A percentile compares a stretch with the other conserved stretches of the same genome.
Evolutionary conservation across 2,888 invertebrate genomes (phyloP).

Genomic region (Cabera pusaria): DNA sequence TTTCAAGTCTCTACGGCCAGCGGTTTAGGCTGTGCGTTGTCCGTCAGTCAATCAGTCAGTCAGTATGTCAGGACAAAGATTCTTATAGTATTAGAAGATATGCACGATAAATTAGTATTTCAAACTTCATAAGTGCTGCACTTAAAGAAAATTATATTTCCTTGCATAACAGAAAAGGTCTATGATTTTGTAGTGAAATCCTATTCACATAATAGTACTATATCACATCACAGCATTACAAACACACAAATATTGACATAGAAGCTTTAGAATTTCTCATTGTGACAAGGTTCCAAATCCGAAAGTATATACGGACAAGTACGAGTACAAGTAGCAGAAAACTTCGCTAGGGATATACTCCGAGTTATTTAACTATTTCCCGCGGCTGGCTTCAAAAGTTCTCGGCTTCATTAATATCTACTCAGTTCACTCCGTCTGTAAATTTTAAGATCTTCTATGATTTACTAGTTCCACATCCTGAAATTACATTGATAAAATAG

Average conservation of each 20-base stretch:
- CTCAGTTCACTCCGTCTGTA: conserved; percentile 23
- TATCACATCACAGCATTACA: not conserved
- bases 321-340: conserved; percentile 29
- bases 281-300: conserved; percentile 6
- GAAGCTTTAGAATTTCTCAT: not conserved
- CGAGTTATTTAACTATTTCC: conserved; percentile 40
- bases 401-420: conserved; percentile 39
- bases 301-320: conserved; percentile 1
- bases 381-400: conserved; percentile 41
- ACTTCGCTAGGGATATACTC: conserved; percentile 39
- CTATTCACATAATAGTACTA: not conserved
- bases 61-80: too few species aligned
- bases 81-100: too few species aligned
- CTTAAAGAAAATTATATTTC: not conserved
- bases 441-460: conserved; percentile 28
- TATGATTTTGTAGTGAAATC: too few species aligned
- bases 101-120: too few species aligned
- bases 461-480: conserved; percentile 10
- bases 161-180: too few species aligned
- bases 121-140: too few species aligned
- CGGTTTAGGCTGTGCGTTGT: too few species aligned
- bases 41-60: too few species aligned
- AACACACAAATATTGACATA: not conserved
- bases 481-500: too few species aligned
- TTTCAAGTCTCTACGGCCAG: too few species aligned